Percentiles rank a stretch among this genome's conserved stretches.
Evolutionary conservation across 2,113 vertebrate genomes (phyloP).

Genomic region (Perca flavescens): DNA sequence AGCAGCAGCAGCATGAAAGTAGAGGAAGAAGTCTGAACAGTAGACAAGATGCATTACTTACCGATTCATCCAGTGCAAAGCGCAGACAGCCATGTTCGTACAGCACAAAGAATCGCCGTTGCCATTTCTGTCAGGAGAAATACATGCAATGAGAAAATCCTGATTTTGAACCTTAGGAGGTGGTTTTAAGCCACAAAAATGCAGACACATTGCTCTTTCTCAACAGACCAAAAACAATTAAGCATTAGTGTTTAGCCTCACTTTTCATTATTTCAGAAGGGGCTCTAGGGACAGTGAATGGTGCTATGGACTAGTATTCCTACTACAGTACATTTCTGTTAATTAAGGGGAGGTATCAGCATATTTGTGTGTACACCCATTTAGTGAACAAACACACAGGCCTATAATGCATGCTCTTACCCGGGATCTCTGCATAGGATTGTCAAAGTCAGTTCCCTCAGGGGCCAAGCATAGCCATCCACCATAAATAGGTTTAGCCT

Average conservation of each 20-base stretch:
- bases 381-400: not conserved
- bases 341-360: not conserved
- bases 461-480: slow-evolving; percentile 90
- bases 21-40: not conserved
- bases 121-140: slow-evolving; percentile 85
- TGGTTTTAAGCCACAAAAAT: not conserved
- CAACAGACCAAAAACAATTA: not conserved
- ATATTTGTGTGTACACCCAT: not conserved
- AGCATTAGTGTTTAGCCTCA: not conserved
- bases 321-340: not conserved
- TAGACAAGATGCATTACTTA: slow-evolving; percentile 63
- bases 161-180: not conserved
- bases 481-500: slow-evolving; percentile 90
- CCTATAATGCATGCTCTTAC: slow-evolving; percentile 70
- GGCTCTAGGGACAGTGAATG: not conserved
- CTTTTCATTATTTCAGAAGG: not conserved
- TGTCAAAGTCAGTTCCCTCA: slow-evolving; percentile 89
- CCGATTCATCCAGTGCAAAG: slow-evolving; percentile 88
- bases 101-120: slow-evolving; percentile 87
- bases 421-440: slow-evolving; percentile 88
- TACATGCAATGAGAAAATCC: not conserved
- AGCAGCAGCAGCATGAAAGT: too few relatives aligned
- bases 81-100: slow-evolving; percentile 88
- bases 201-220: not conserved
- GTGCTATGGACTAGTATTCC: not conserved